Percentiles rank a stretch among this genome's conserved stretches.
Evolutionary conservation across 2,113 vertebrate species (phyloP).

Genomic region (Ovis canadensis): DNA sequence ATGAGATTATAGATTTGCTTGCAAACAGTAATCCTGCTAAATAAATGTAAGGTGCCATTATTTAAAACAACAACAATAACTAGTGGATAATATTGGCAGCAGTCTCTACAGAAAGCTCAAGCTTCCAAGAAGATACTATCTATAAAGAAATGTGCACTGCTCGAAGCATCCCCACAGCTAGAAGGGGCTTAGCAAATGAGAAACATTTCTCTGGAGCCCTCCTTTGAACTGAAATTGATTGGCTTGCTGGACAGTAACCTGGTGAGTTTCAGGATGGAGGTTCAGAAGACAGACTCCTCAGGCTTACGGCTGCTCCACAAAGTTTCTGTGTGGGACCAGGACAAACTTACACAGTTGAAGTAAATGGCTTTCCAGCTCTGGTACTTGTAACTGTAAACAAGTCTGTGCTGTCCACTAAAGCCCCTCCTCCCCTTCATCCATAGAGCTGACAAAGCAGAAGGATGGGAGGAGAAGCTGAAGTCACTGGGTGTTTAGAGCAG

Average conservation of each 20-base stretch:
- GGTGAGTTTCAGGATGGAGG: neutral
- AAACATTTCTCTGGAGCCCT: neutral
- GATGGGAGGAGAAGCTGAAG: neutral
- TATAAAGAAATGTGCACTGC: neutral
- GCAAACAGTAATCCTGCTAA: constrained; percentile 38
- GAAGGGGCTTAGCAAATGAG: neutral
- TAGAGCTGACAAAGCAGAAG: neutral
- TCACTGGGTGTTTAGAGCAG: neutral
- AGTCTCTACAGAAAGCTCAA: neutral
- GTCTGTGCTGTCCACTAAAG: neutral
- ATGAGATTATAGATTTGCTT: constrained; percentile 46
- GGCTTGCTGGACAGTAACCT: neutral
- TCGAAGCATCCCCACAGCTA: neutral
- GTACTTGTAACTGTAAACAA: neutral
- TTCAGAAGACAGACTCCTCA: neutral
- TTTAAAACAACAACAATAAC: constrained; percentile 20
- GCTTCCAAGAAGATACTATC: neutral
- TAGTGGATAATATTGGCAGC: neutral
- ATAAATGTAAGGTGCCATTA: constrained; percentile 49
- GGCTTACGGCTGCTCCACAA: neutral
- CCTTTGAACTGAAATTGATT: neutral
- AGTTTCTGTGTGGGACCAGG: neutral
- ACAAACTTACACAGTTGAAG: neutral
- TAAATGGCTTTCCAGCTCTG: neutral
- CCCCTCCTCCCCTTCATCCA: neutral